These are phyloP conservation scores for Neostethus bicornis DNA, from an alignment of 2,797 vertebrate genomes.

Conservation along the genomic window DNA sequence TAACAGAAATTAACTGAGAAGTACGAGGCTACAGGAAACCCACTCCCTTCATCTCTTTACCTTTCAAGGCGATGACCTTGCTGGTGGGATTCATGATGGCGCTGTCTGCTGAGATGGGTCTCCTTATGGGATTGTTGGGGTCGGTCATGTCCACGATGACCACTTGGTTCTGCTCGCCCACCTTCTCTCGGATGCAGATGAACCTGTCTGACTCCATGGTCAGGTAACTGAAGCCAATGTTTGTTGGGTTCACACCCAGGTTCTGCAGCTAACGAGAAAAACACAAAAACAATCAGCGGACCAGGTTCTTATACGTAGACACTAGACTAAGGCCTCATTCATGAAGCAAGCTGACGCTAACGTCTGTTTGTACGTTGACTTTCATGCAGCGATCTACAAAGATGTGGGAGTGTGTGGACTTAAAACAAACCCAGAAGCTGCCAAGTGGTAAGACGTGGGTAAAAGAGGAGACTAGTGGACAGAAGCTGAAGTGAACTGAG, in stretches of 20 bases:
- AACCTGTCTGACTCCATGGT: constrained; percentile 97
- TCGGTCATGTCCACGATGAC: constrained; percentile 91
- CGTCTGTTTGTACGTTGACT: too few species aligned
- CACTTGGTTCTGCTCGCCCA: constrained; percentile 92
- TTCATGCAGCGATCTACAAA: too few species aligned
- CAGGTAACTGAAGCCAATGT: constrained; percentile 92
- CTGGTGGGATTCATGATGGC: constrained; percentile 95
- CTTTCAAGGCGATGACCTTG: constrained; percentile 94
- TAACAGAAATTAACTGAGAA: too few species aligned
- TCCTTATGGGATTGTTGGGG: constrained; percentile 86
- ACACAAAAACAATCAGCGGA: not conserved
- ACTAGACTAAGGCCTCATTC: too few species aligned
- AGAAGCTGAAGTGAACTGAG: too few species aligned
- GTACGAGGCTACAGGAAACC: too few species aligned
- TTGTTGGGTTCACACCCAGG: constrained; percentile 91
- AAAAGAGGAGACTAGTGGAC: too few species aligned
- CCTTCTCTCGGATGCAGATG: constrained; percentile 92
- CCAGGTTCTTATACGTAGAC: too few species aligned
- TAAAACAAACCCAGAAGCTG: too few species aligned
- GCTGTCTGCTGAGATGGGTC: constrained; percentile 91
- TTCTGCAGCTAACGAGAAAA: constrained; percentile 85
- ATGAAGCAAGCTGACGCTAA: too few species aligned
- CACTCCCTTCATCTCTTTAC: constrained; percentile 74
- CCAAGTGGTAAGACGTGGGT: too few species aligned
- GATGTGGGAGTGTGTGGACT: too few species aligned